Evolutionary conservation across 2,113 vertebrate genomes (phyloP).

Genomic region (Aspidoscelis tigris): DNA sequence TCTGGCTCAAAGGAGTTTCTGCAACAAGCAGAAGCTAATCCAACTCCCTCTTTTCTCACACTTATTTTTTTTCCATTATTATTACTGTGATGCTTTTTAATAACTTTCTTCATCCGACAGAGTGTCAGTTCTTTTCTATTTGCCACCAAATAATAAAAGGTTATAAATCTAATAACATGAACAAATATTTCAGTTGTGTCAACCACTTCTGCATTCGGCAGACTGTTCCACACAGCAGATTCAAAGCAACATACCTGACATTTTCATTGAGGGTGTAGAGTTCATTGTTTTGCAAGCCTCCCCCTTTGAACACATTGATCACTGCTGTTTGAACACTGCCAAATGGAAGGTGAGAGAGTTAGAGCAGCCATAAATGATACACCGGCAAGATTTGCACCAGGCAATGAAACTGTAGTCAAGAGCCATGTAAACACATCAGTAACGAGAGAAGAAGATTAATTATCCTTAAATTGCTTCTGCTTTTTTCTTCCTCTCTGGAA

Average conservation of each 20-base stretch:
- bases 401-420: constrained; percentile 20
- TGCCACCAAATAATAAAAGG: constrained; percentile 8
- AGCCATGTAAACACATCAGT: constrained; percentile 11
- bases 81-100: too few relatives aligned
- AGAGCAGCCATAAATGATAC: constrained; percentile 32
- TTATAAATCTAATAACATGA: neutral
- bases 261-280: constrained; percentile 92
- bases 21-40: too few relatives aligned
- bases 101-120: too few relatives aligned
- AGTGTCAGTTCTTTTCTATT: neutral
- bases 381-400: constrained; percentile 22
- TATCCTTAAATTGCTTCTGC: constrained; percentile 36
- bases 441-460: constrained; percentile 29
- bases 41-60: too few relatives aligned
- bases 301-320: constrained; percentile 94
- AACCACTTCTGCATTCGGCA: constrained; percentile 9
- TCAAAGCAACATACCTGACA: constrained; percentile 83
- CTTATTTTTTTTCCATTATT: too few relatives aligned
- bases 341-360: constrained; percentile 56
- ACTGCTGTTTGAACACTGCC: constrained; percentile 92
- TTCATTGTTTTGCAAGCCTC: constrained; percentile 87
- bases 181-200: neutral
- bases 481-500: constrained; percentile 25
- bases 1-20: too few relatives aligned
- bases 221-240: neutral